Conservation (phyloP, 2,888 invertebrate genomes). For the Pogonocherus hispidulus region DNA sequence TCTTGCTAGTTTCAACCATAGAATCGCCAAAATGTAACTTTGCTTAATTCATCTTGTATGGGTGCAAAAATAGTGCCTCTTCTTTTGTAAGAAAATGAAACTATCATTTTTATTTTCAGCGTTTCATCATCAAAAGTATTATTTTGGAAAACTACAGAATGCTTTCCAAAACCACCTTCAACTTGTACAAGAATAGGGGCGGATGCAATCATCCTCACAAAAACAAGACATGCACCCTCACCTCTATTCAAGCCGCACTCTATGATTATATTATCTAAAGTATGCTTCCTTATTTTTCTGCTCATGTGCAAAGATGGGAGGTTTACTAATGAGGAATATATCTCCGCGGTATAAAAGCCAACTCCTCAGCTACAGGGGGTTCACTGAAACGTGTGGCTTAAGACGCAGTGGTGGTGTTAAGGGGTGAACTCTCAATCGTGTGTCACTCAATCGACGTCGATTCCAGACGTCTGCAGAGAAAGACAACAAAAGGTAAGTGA, state of each 20-base stretch:
- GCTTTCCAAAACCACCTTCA: too few relatives aligned
- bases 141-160: too few relatives aligned
- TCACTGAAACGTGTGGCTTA: background rate
- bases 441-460: background rate
- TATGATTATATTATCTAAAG: background rate
- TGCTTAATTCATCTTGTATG: too few relatives aligned
- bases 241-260: background rate
- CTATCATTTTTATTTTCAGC: too few relatives aligned
- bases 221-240: too few relatives aligned
- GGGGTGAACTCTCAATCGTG: background rate
- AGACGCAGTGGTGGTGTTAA: slow-evolving; percentile 12
- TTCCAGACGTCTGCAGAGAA: slow-evolving; percentile 1
- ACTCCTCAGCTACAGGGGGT: slow-evolving; percentile 12
- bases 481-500: slow-evolving; percentile 1
- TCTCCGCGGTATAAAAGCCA: slow-evolving; percentile 21
- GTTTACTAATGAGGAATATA: slow-evolving; percentile 17
- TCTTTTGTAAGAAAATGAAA: too few relatives aligned
- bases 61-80: too few relatives aligned
- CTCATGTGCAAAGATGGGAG: slow-evolving; percentile 7
- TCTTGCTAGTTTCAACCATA: too few relatives aligned
- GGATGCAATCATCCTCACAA: too few relatives aligned
- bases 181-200: too few relatives aligned
- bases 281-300: background rate
- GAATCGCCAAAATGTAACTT: too few relatives aligned
- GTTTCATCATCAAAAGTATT: too few relatives aligned